phyloP scores from a whole-genome alignment of 1,140 invertebrate species.

The Pogonomyrmex californicus region DNA sequence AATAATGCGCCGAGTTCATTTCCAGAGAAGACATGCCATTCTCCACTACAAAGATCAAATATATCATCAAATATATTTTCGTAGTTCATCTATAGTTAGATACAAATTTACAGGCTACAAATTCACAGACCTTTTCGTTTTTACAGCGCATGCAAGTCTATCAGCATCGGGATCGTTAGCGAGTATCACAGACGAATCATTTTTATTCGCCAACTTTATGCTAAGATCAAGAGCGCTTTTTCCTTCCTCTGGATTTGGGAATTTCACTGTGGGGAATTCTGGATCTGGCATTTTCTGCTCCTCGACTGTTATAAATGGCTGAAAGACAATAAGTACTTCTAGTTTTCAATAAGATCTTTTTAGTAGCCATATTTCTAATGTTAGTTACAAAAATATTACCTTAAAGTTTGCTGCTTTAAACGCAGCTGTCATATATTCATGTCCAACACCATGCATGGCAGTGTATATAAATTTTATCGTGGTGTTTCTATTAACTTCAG shows the following conservation, averaged over 20 bases:
- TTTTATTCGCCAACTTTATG: constrained; percentile 93
- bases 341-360: neutral
- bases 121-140: constrained; percentile 86
- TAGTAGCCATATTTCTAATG: constrained; percentile 35
- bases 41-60: constrained; percentile 85
- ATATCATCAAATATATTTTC: neutral
- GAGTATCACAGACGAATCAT: constrained; percentile 92
- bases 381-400: constrained; percentile 84
- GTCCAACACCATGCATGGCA: constrained; percentile 99
- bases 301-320: constrained; percentile 92
- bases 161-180: constrained; percentile 99
- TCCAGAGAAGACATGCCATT: constrained; percentile 97
- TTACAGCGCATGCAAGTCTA: constrained; percentile 96
- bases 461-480: constrained; percentile 95
- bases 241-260: constrained; percentile 99
- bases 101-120: constrained; percentile 4
- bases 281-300: constrained; percentile 97
- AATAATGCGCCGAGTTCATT: constrained; percentile 98
- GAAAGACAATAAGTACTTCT: constrained; percentile 46
- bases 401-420: constrained; percentile 93
- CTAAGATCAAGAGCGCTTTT: constrained; percentile 95
- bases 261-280: constrained; percentile 98
- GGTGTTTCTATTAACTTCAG: constrained; percentile 89
- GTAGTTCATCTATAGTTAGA: constrained; percentile 2
- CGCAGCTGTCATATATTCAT: constrained; percentile 92